Conservation (phyloP, 2,113 vertebrate genomes). For the Pituophis catenifer region DNA sequence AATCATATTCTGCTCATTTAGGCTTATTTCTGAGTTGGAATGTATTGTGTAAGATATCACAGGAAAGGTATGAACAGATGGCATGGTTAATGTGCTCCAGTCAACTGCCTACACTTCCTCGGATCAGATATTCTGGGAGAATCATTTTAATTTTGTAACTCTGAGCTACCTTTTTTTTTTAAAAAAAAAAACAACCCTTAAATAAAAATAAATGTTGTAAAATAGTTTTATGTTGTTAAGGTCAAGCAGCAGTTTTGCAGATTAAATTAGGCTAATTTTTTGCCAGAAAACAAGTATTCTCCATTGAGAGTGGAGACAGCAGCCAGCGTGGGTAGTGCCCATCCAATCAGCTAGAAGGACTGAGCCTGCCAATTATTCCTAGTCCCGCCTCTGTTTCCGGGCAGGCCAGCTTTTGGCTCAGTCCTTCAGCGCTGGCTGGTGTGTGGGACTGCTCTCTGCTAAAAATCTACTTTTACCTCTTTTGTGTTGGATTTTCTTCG, state of each 20-base stretch:
- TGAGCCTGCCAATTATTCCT: no score
- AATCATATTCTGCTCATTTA: neutral
- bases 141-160: neutral
- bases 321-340: no score
- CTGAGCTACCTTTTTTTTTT: neutral
- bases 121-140: neutral
- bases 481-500: no score
- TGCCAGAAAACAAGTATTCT: neutral
- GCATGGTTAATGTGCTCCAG: neutral
- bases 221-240: neutral
- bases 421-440: no score
- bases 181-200: neutral
- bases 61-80: neutral
- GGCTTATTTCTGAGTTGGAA: neutral
- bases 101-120: neutral
- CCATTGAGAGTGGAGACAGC: no score
- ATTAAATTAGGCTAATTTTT: neutral
- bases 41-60: neutral
- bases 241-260: neutral
- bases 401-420: no score
- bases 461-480: no score
- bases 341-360: no score
- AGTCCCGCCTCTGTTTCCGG: no score
- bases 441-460: no score
- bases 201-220: neutral